Evolutionary conservation across 2,888 invertebrate species (phyloP).

Genomic region (Melanargia galathea): DNA sequence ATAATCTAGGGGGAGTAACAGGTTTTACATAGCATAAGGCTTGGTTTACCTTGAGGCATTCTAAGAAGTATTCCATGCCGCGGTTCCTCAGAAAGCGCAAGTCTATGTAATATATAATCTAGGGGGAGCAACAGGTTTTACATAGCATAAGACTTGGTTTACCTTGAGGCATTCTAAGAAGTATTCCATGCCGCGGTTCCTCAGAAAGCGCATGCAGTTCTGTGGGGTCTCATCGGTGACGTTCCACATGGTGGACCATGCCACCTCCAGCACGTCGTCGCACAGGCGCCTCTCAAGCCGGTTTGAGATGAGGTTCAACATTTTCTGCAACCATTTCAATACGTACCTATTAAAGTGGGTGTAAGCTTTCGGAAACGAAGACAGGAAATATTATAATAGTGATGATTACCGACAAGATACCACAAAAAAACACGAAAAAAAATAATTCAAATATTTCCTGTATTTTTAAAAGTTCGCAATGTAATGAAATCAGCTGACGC

Average conservation of each 20-base stretch:
- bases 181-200: conserved; percentile 93
- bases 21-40: not conserved
- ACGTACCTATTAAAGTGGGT: too few species aligned
- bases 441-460: too few species aligned
- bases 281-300: conserved; percentile 89
- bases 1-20: too few species aligned
- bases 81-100: conserved; percentile 92
- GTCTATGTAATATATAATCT: too few species aligned
- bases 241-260: conserved; percentile 99
- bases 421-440: too few species aligned
- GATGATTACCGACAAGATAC: too few species aligned
- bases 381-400: too few species aligned
- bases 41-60: conserved; percentile 88
- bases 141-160: not conserved
- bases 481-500: too few species aligned
- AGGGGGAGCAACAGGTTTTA: too few species aligned
- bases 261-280: conserved; percentile 98
- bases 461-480: too few species aligned
- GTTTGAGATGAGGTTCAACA: conserved; percentile 93
- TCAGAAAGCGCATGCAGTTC: conserved; percentile 95
- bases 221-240: conserved; percentile 97
- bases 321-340: conserved; percentile 71
- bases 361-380: too few species aligned
- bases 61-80: conserved; percentile 95
- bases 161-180: conserved; percentile 95